Conservation (phyloP, 2,113 vertebrate genomes). For the Lota lota region DNA sequence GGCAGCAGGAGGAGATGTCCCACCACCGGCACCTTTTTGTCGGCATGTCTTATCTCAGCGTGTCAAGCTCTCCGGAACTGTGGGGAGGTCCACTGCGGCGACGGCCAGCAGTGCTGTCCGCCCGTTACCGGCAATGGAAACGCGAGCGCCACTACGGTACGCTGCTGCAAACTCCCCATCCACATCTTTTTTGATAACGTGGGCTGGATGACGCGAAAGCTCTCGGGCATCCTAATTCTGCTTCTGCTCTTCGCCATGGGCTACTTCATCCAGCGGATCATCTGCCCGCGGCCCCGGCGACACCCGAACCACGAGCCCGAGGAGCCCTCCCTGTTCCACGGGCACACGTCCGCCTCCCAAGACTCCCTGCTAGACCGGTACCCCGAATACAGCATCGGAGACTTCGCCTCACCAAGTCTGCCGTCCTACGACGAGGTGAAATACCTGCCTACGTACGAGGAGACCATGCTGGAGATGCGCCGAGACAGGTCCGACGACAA, state of each 20-base stretch:
- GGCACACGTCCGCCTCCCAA: conserved; percentile 78
- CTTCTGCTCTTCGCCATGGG: conserved; percentile 88
- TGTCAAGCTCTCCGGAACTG: conserved; percentile 74
- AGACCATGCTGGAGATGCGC: conserved; percentile 83
- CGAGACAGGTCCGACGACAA: conserved; percentile 70
- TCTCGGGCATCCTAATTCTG: conserved; percentile 88
- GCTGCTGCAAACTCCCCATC: conserved; percentile 80
- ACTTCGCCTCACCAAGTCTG: conserved; percentile 74
- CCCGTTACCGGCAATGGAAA: conserved; percentile 62
- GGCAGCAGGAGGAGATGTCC: conserved; percentile 42
- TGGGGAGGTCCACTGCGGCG: conserved; percentile 79
- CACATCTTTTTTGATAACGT: conserved; percentile 85
- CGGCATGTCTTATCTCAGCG: conserved; percentile 57
- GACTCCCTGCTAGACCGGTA: conserved; percentile 80
- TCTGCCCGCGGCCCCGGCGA: conserved; percentile 84
- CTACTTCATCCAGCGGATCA: conserved; percentile 89
- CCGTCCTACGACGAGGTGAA: conserved; percentile 94
- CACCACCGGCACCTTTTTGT: conserved; percentile 57
- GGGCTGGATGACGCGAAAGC: conserved; percentile 86
- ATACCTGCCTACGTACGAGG: conserved; percentile 90
- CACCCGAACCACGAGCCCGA: conserved; percentile 68
- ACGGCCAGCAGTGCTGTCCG: conserved; percentile 81
- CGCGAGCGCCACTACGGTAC: conserved; percentile 50
- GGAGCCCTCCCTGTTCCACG: conserved; percentile 75
- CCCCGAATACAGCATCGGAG: conserved; percentile 67